A percentile compares a stretch with the other conserved stretches of the same genome.
Evolutionary conservation across 2,888 invertebrate genomes (phyloP).

Genomic region (Petrolisthes cinctipes): DNA sequence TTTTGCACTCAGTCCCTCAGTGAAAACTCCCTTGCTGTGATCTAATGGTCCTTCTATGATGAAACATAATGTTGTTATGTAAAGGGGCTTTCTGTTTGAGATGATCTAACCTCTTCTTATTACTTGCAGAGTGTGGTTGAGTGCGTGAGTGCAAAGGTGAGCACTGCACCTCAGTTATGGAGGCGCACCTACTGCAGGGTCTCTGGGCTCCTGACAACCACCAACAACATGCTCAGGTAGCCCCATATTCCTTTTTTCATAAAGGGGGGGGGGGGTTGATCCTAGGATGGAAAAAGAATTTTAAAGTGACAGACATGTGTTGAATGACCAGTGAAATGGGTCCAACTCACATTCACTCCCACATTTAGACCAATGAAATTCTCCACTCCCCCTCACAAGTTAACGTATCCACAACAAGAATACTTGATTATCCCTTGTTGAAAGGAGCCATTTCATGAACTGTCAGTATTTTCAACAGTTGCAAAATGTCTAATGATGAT

Average conservation of each 20-base stretch:
- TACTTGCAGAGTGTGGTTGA: neutral
- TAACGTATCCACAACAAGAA: neutral
- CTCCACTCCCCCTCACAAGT: too few species aligned
- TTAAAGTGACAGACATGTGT: too few species aligned
- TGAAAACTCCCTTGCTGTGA: too few species aligned
- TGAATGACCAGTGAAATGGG: too few species aligned
- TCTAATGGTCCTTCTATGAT: too few species aligned
- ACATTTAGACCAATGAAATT: too few species aligned
- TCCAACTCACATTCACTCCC: too few species aligned
- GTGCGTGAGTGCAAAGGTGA: neutral
- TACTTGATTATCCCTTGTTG: neutral
- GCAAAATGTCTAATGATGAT: neutral
- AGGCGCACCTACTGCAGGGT: slow-evolving; percentile 57
- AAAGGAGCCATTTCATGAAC: neutral
- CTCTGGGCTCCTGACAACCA: slow-evolving; percentile 63
- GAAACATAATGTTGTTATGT: too few species aligned
- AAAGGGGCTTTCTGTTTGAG: too few species aligned
- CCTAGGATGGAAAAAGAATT: neutral
- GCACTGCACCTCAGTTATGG: slow-evolving; percentile 33
- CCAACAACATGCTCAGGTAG: slow-evolving; percentile 41
- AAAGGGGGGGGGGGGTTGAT: neutral
- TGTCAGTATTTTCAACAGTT: too few species aligned
- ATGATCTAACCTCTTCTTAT: too few species aligned
- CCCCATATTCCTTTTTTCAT: neutral
- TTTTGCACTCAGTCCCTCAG: too few species aligned